A percentile compares a stretch with the other conserved stretches of the same genome.
phyloP scores from a whole-genome alignment of 2,888 invertebrate species.

The Lutraria lutraria region DNA sequence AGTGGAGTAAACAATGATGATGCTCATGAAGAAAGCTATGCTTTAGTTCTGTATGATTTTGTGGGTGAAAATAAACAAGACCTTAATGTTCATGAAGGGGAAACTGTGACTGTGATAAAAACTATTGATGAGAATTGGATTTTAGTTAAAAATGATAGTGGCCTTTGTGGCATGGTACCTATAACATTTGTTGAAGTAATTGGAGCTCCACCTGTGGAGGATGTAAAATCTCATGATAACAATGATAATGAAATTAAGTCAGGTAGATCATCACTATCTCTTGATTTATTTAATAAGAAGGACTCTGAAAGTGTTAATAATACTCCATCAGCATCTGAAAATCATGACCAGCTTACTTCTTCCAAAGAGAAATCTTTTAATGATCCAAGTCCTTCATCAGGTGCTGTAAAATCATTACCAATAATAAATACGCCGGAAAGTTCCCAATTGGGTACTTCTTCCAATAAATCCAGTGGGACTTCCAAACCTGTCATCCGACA shows the following conservation, averaged over 20 bases:
- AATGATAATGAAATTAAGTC: constrained; percentile 65
- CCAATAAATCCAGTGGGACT: constrained; percentile 17
- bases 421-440: background rate
- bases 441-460: background rate
- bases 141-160: constrained; percentile 84
- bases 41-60: constrained; percentile 86
- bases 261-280: background rate
- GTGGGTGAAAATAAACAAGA: constrained; percentile 84
- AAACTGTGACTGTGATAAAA: constrained; percentile 85
- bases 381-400: background rate
- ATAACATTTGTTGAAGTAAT: constrained; percentile 84
- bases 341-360: background rate
- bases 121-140: constrained; percentile 86
- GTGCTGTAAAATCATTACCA: background rate
- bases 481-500: constrained; percentile 59
- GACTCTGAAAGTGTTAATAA: background rate
- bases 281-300: background rate
- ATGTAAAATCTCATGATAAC: constrained; percentile 46
- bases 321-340: background rate
- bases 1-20: background rate
- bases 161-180: constrained; percentile 86
- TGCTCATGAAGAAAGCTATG: constrained; percentile 78
- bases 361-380: background rate
- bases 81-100: constrained; percentile 85
- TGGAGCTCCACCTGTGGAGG: constrained; percentile 56